These are phyloP conservation scores for Hydrozoanthus tunicans DNA, from an alignment of 64 coral and sea anemone species.

Conservation along the genomic window DNA sequence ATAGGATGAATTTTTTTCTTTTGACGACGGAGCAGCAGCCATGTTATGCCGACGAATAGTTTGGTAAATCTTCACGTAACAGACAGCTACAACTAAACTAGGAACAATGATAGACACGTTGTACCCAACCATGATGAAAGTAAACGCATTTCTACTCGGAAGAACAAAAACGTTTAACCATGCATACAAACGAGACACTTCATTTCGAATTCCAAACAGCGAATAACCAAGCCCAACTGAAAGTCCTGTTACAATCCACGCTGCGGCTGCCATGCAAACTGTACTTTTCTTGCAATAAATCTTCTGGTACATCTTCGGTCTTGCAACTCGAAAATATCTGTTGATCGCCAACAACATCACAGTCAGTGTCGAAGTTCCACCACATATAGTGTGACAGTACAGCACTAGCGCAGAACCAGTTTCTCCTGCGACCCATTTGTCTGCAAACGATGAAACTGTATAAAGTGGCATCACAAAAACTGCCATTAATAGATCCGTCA, in stretches of 20 bases:
- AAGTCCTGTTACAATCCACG: neutral
- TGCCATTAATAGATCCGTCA: neutral
- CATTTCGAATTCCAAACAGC: neutral
- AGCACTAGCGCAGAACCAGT: too few species aligned
- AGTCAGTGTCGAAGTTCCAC: constrained; percentile 34
- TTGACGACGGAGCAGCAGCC: neutral
- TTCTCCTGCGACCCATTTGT: too few species aligned
- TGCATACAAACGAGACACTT: neutral
- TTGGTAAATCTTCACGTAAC: neutral
- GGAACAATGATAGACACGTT: neutral
- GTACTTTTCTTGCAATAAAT: neutral
- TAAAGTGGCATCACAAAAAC: neutral
- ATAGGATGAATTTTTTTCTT: neutral
- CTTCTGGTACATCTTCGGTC: neutral
- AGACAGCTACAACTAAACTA: neutral
- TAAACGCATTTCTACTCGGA: neutral
- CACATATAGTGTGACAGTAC: too few species aligned
- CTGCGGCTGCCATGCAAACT: neutral
- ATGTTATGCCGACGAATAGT: neutral
- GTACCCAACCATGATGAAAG: neutral
- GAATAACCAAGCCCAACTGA: neutral
- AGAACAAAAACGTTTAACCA: neutral
- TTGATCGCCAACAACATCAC: constrained; percentile 51
- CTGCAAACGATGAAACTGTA: neutral
- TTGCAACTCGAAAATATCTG: constrained; percentile 1